Percentiles rank a stretch among this genome's conserved stretches.
Conservation (phyloP, 2,113 vertebrate genomes). For the Notothenia coriiceps region DNA sequence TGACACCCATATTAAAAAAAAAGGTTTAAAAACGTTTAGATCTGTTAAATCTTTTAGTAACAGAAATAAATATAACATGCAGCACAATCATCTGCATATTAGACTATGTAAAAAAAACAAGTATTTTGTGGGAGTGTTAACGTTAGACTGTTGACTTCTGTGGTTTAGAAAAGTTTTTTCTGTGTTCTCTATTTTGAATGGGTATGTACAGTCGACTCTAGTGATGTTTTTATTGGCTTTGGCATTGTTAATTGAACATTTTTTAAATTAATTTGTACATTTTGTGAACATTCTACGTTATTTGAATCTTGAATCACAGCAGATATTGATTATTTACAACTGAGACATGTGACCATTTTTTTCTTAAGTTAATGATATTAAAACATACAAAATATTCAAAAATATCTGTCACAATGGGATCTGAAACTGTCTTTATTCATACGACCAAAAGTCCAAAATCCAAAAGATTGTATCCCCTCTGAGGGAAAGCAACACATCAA, state of each 20-base stretch:
- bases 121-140: not conserved
- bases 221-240: not conserved
- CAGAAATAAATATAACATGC: too few species aligned
- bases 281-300: not conserved
- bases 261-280: not conserved
- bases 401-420: not conserved
- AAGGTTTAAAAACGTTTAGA: too few species aligned
- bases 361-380: too few species aligned
- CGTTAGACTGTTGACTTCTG: not conserved
- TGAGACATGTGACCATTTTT: too few species aligned
- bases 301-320: too few species aligned
- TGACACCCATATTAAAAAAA: too few species aligned
- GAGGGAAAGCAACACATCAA: not conserved
- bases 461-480: not conserved
- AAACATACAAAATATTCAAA: not conserved
- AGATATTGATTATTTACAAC: not conserved
- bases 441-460: not conserved
- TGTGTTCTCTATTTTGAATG: not conserved
- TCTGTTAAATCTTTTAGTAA: too few species aligned
- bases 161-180: not conserved
- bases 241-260: not conserved
- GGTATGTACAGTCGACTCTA: not conserved
- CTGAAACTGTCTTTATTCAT: not conserved
- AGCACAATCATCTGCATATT: too few species aligned
- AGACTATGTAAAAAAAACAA: too few species aligned